Percentiles rank a stretch among this genome's conserved stretches.
These are phyloP conservation scores for Osmerus mordax DNA, from an alignment of 2,113 vertebrate species.

Conservation along the genomic window DNA sequence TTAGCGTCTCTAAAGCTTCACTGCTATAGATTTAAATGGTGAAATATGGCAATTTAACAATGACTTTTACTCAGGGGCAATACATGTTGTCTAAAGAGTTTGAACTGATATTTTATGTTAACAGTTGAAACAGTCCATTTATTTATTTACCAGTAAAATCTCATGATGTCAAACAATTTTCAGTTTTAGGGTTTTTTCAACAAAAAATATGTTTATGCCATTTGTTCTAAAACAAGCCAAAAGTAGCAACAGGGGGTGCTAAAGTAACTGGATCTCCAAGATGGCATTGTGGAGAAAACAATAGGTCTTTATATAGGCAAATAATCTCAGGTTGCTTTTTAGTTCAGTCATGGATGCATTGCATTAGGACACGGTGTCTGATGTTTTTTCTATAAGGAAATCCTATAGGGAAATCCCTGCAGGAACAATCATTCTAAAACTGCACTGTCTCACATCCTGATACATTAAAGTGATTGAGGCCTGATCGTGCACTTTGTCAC, in stretches of 20 bases:
- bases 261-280: neutral
- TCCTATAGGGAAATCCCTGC: neutral
- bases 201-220: neutral
- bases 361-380: slow-evolving; percentile 1
- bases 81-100: slow-evolving; percentile 22
- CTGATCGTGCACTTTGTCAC: slow-evolving; percentile 5
- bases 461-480: slow-evolving; percentile 3
- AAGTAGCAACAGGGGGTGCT: slow-evolving; percentile 1
- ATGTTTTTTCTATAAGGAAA: too few species aligned
- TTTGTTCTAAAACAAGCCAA: neutral
- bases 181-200: neutral
- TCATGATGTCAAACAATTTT: too few species aligned
- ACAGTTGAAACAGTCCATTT: too few species aligned
- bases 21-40: neutral
- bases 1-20: slow-evolving; percentile 19
- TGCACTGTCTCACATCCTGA: slow-evolving; percentile 7
- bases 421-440: slow-evolving; percentile 2
- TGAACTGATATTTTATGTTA: too few species aligned
- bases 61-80: neutral
- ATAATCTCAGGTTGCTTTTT: slow-evolving; percentile 22
- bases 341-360: slow-evolving; percentile 14
- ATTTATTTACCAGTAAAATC: too few species aligned
- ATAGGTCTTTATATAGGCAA: neutral
- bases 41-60: slow-evolving; percentile 14
- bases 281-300: slow-evolving; percentile 1